Conservation (phyloP, 2,113 vertebrate genomes). For the Puma concolor region DNA sequence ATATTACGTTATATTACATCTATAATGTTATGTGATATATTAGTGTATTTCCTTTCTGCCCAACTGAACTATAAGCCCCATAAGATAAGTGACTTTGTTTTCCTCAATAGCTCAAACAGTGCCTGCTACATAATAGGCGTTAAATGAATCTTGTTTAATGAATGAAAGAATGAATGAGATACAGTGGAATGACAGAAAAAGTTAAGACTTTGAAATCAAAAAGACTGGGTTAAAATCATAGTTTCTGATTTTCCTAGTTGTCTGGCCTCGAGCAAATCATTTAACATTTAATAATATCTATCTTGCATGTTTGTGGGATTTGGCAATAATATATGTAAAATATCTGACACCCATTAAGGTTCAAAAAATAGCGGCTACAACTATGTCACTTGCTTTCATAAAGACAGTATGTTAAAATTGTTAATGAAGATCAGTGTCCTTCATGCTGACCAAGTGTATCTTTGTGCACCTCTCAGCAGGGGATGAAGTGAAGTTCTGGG, state of each 20-base stretch:
- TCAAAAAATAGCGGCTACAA: not conserved
- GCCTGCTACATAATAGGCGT: not conserved
- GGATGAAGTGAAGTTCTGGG: conserved; percentile 47
- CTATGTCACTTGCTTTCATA: not conserved
- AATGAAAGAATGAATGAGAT: not conserved
- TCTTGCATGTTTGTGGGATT: not conserved
- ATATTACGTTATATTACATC: not conserved
- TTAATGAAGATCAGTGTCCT: not conserved
- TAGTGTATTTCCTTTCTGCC: not conserved
- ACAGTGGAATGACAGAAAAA: not conserved
- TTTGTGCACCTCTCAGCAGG: not conserved
- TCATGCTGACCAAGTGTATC: not conserved
- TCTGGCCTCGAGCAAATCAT: not conserved
- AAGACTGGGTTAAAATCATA: not conserved
- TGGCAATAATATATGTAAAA: not conserved
- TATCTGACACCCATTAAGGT: not conserved
- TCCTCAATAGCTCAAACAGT: not conserved
- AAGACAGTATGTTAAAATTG: not conserved
- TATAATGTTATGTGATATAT: not conserved
- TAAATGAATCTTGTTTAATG: not conserved
- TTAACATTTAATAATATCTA: conserved; percentile 24
- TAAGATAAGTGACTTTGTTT: not conserved
- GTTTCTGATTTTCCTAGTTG: not conserved
- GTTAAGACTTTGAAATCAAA: not conserved
- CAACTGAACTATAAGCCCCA: not conserved